Evolutionary conservation across 2,888 invertebrate genomes (phyloP).

Genomic region (Catotricha subobsoleta): DNA sequence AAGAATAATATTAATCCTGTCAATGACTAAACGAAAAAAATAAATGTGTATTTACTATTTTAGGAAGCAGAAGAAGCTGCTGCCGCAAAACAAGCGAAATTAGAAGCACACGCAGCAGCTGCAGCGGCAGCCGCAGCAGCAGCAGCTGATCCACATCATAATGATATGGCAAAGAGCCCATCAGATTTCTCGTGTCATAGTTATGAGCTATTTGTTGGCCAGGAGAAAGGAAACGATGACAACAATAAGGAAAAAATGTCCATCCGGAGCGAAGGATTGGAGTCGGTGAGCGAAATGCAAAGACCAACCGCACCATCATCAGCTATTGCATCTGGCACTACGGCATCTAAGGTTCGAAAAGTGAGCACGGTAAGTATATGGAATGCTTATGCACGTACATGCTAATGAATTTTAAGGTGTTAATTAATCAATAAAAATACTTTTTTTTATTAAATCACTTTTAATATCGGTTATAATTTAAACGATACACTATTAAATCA

Average conservation of each 20-base stretch:
- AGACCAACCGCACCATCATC: constrained; percentile 32
- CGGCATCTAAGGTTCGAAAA: constrained; percentile 61
- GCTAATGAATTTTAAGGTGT: not conserved
- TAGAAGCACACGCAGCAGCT: constrained; percentile 38
- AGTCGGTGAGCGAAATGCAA: constrained; percentile 71
- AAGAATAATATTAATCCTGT: too few species aligned
- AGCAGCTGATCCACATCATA: constrained; percentile 31
- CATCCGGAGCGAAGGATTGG: constrained; percentile 73
- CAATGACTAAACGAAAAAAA: too few species aligned
- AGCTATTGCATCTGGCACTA: constrained; percentile 25
- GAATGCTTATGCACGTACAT: constrained; percentile 14
- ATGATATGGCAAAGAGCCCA: constrained; percentile 69
- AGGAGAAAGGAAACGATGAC: constrained; percentile 77
- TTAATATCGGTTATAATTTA: too few species aligned
- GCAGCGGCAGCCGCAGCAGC: constrained; percentile 44
- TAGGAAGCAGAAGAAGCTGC: constrained; percentile 81
- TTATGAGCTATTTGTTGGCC: constrained; percentile 79
- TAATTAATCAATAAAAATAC: not conserved
- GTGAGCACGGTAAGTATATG: constrained; percentile 75
- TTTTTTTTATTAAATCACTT: not conserved
- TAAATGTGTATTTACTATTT: too few species aligned
- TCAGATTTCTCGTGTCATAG: constrained; percentile 84
- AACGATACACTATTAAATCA: too few species aligned
- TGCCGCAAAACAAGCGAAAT: constrained; percentile 44
- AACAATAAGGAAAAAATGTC: constrained; percentile 84